Evolutionary conservation across 1,140 invertebrate genomes (phyloP).

Genomic region (Bemisia tabaci): DNA sequence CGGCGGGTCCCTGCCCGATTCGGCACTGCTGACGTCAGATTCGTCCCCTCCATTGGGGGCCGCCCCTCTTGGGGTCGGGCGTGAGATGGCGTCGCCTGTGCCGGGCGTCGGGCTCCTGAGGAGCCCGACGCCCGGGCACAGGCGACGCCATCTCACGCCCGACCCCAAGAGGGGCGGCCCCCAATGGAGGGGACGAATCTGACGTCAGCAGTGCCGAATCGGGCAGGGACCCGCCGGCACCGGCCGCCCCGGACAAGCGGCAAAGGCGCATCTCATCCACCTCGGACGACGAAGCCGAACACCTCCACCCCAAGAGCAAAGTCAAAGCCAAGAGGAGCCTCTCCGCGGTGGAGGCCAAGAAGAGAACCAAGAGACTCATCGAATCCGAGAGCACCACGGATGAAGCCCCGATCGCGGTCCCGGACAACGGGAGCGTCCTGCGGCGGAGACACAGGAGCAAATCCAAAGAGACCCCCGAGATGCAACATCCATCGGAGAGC

Average conservation of each 20-base stretch:
- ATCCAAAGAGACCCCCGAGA: background rate
- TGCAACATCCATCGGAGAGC: background rate
- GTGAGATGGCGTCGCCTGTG: background rate
- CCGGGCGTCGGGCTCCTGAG: background rate
- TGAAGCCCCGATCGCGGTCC: background rate
- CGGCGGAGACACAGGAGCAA: background rate
- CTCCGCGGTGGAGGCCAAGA: background rate
- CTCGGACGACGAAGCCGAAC: background rate
- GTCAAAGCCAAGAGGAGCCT: background rate
- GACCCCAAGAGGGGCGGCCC: background rate
- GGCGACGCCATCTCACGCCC: background rate
- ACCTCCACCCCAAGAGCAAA: background rate
- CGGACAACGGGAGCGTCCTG: background rate
- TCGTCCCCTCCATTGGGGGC: background rate
- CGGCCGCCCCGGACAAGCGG: background rate
- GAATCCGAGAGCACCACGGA: slow-evolving; percentile 1
- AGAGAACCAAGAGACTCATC: background rate
- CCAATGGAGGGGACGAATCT: background rate
- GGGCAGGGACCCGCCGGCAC: background rate
- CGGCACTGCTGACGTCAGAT: too few relatives aligned
- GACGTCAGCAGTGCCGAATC: too few relatives aligned
- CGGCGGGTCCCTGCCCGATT: background rate
- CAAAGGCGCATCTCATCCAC: background rate
- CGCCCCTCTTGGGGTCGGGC: background rate
- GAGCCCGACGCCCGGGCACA: background rate